These are phyloP conservation scores for Zaprionus gabonicus DNA, from an alignment of 1,140 invertebrate species.

Conservation along the genomic window DNA sequence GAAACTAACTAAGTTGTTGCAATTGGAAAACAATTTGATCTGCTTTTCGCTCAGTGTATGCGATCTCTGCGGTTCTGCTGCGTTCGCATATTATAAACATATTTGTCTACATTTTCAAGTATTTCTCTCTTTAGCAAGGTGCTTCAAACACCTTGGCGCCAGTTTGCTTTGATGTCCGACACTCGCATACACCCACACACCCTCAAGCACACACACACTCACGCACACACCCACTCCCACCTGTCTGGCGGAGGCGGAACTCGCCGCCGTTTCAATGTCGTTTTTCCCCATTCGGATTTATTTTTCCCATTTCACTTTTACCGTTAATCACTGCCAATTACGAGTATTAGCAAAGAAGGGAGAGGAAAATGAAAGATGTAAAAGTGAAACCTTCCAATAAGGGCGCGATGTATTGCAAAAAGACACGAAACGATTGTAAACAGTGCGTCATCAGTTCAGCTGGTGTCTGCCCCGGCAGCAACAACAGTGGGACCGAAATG, in stretches of 20 bases:
- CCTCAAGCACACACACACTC: neutral
- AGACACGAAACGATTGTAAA: conserved; percentile 22
- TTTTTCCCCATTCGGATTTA: conserved; percentile 40
- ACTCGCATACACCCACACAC: conserved; percentile 1
- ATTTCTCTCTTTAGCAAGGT: conserved; percentile 23
- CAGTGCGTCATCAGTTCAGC: conserved; percentile 65
- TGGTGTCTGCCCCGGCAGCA: neutral
- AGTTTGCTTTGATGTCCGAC: conserved; percentile 18
- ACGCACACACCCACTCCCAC: conserved; percentile 16
- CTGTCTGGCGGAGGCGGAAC: conserved; percentile 36
- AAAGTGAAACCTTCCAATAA: conserved; percentile 19
- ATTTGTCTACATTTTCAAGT: conserved; percentile 1
- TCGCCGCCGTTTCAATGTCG: conserved; percentile 64
- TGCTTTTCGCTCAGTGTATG: conserved; percentile 5
- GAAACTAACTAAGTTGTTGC: neutral
- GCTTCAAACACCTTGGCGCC: conserved; percentile 27
- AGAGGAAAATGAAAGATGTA: conserved; percentile 27
- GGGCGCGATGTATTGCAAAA: conserved; percentile 4
- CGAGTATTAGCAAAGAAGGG: conserved; percentile 48
- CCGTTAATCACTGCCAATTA: conserved; percentile 70
- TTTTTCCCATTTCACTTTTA: conserved; percentile 32
- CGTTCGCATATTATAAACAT: conserved; percentile 4
- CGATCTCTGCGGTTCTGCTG: neutral
- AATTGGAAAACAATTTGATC: neutral
- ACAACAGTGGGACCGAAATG: conserved; percentile 29